Evolutionary conservation across 2,888 invertebrate genomes (phyloP), one percentile per base, ranked within the genome.

Genomic region (Orchestes rusci): DNA sequence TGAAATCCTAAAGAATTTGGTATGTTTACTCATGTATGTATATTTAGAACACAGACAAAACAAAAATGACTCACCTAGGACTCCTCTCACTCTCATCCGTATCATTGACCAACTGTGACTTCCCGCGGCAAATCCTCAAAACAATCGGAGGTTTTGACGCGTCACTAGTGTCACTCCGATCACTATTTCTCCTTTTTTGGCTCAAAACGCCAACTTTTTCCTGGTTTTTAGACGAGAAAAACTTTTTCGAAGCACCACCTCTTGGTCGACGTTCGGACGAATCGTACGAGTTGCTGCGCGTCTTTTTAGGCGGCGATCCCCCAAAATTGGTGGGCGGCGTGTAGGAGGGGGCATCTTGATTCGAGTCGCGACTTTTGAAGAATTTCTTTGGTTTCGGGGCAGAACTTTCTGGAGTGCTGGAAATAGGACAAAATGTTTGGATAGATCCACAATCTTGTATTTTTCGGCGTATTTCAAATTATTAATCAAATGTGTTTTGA

Each of bases 71-170:
- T 42, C 28, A 45, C 44, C 43, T 47, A 59, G 59, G 7, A 70
- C 67, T 66, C 45, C 63, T 66, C 52, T 69, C 69, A 1, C 67
- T 66, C 45, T 69, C 68, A 48, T 69, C 68, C 10, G 58, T 57
- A 54, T 69, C 70, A 53, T 69, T 73, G n/a, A 75, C 60, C 43
- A 74, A 53, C 52, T 72, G 70, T 8, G 74, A 73, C 45, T 77
- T 79, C 10, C 77, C 82, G 70, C 89, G 85, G 54, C 88, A 89
- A 75, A 91, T 91, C 70, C 90, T 76, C 52, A 91, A 71, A 41
- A 90, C 89, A 61, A 91, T 91, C 16, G 90, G 90, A 32, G 89
- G 87, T 53, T 68, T 68, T 35, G 60, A 51, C 23, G 58, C 54
- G 34, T 50, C 49, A 28, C 49, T 52, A n/a, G 43, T 43, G 17